phyloP scores from a whole-genome alignment of 2,113 vertebrate species.

The Myanophis thanlyinensis region DNA sequence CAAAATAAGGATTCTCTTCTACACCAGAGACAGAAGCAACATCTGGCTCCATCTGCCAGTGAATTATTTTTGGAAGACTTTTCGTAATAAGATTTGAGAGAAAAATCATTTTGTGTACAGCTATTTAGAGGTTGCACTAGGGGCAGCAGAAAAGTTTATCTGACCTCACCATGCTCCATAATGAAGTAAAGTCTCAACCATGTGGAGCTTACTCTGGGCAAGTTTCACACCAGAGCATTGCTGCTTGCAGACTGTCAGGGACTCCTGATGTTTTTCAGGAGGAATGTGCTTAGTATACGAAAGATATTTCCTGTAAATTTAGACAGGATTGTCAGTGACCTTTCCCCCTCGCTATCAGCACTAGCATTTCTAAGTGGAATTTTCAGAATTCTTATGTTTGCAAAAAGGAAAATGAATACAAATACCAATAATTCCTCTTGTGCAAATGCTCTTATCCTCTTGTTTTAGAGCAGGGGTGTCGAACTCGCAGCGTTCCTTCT shows the following conservation, averaged over 20 bases:
- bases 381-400: neutral
- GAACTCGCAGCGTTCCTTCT: too few species aligned
- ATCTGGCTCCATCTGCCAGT: neutral
- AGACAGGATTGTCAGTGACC: neutral
- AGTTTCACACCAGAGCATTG: neutral
- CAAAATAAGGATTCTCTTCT: neutral
- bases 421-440: neutral
- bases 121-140: neutral
- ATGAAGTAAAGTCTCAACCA: neutral
- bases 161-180: neutral
- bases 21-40: neutral
- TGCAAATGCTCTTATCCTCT: neutral
- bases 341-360: accelerated
- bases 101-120: neutral
- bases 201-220: neutral
- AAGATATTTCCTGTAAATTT: neutral
- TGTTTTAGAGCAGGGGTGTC: neutral
- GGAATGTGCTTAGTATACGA: neutral
- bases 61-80: neutral
- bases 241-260: neutral
- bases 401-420: neutral
- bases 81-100: neutral
- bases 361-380: neutral
- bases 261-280: neutral
- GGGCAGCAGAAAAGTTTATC: neutral